Evolutionary conservation across 2,797 vertebrate genomes (phyloP).

Genomic region (Onychomys leucogaster): DNA sequence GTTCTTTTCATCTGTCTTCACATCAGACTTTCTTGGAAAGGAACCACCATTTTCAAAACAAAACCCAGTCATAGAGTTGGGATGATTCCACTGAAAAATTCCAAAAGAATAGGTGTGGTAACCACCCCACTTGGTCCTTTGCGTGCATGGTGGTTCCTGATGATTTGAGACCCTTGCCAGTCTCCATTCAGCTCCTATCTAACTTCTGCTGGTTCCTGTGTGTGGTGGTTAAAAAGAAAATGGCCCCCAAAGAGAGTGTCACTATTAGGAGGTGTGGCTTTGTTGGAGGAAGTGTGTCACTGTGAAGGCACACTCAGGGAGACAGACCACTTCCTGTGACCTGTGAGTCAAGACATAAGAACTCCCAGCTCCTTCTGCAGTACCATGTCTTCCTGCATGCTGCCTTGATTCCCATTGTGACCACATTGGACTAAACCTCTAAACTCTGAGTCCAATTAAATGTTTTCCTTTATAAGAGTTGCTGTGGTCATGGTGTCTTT

Average conservation of each 20-base stretch:
- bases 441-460: not conserved
- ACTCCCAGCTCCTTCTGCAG: not conserved
- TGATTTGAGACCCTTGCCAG: not conserved
- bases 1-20: not conserved
- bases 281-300: not conserved
- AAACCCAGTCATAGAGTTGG: too few relatives aligned
- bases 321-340: not conserved
- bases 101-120: not conserved
- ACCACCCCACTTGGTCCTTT: constrained; percentile 11
- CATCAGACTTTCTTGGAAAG: constrained; percentile 12
- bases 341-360: not conserved
- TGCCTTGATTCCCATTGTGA: not conserved
- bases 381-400: not conserved
- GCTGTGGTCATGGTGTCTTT: not conserved
- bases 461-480: not conserved
- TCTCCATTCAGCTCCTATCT: not conserved
- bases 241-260: not conserved
- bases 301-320: not conserved
- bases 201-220: not conserved
- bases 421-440: not conserved
- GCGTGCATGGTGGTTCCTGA: not conserved
- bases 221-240: not conserved
- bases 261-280: not conserved
- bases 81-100: not conserved
- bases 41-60: not conserved